Evolutionary conservation across 2,113 vertebrate genomes (phyloP).

Genomic region (Litocranius walleri): DNA sequence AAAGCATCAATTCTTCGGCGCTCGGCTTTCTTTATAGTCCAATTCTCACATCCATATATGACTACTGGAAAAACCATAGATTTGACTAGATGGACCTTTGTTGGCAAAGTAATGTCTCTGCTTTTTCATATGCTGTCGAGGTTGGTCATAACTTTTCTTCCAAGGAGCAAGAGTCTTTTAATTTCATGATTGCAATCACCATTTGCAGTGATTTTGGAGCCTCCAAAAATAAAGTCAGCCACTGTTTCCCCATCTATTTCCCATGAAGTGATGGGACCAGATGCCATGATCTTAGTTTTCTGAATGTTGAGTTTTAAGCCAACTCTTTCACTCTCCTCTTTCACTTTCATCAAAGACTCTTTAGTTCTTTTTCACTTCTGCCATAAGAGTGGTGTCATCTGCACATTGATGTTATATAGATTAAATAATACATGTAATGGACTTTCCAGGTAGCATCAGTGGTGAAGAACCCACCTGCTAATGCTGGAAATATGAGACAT

Average conservation of each 20-base stretch:
- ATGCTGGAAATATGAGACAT: neutral
- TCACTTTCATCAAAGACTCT: neutral
- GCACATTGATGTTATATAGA: neutral
- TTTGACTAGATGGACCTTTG: neutral
- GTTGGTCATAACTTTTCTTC: neutral
- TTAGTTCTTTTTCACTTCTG: neutral
- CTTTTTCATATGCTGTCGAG: neutral
- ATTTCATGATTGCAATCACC: neutral
- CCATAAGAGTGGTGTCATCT: neutral
- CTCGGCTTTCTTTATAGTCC: neutral
- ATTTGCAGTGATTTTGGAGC: neutral
- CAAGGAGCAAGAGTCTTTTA: neutral
- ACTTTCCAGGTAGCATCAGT: neutral
- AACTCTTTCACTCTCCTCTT: neutral
- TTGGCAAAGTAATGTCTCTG: neutral
- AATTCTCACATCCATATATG: neutral
- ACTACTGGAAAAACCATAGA: neutral
- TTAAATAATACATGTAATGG: neutral
- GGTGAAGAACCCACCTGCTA: neutral
- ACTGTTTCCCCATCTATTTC: neutral
- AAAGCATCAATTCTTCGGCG: neutral
- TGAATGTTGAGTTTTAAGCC: neutral
- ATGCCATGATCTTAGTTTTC: neutral
- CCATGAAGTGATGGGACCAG: neutral
- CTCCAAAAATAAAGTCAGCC: neutral